Conservation (phyloP, 2,888 invertebrate species). For the Calephelis perditalis region DNA sequence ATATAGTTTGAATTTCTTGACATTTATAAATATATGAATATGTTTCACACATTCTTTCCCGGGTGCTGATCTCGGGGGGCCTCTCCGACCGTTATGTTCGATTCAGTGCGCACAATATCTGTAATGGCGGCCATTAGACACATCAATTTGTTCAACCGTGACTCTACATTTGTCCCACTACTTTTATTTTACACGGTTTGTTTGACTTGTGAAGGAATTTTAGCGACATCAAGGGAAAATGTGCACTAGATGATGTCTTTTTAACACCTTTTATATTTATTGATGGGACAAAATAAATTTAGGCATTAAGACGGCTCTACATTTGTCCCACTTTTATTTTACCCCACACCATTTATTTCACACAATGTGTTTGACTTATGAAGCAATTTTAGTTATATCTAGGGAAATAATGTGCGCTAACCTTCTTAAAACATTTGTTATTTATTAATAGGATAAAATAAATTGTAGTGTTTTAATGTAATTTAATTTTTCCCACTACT, state of each 20-base stretch:
- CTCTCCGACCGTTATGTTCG: slow-evolving; percentile 53
- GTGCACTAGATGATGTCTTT: background rate
- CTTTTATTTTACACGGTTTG: slow-evolving; percentile 47
- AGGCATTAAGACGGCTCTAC: too few relatives aligned
- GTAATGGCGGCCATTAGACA: slow-evolving; percentile 63
- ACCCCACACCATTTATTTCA: slow-evolving; percentile 43
- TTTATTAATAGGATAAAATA: too few relatives aligned
- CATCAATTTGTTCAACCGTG: slow-evolving; percentile 65
- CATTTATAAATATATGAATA: slow-evolving; percentile 53
- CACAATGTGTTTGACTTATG: slow-evolving; percentile 34
- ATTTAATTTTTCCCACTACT: slow-evolving; percentile 50
- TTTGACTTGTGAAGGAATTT: slow-evolving; percentile 41
- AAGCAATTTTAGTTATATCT: too few relatives aligned
- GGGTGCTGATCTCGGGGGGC: slow-evolving; percentile 44
- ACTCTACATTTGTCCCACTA: slow-evolving; percentile 59
- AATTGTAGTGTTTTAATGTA: too few relatives aligned
- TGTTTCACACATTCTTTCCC: slow-evolving; percentile 47
- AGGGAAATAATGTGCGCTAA: too few relatives aligned
- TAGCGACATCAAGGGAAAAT: slow-evolving; percentile 19
- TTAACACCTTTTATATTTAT: background rate
- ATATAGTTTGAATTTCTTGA: background rate
- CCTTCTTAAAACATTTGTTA: too few relatives aligned
- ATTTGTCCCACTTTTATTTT: slow-evolving; percentile 31
- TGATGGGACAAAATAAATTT: too few relatives aligned
- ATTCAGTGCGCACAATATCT: slow-evolving; percentile 61